Evolutionary conservation across 1,140 invertebrate species (phyloP).

Genomic region (Bombus impatiens): DNA sequence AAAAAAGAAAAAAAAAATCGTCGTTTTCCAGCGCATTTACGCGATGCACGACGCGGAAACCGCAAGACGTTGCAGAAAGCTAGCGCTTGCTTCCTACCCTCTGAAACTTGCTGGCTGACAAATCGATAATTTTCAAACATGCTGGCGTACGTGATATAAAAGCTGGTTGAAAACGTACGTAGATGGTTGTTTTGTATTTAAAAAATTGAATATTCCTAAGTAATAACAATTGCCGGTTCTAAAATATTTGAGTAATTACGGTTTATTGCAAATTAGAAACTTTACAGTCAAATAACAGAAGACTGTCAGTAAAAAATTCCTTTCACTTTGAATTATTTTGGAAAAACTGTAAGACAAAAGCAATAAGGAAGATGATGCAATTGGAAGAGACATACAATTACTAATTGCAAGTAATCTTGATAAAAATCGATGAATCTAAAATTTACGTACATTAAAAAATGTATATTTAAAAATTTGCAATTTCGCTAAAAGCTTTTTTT

Average conservation of each 20-base stretch:
- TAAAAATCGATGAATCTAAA: background rate
- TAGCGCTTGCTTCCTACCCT: background rate
- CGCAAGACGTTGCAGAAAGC: background rate
- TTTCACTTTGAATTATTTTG: too few species aligned
- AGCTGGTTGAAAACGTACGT: background rate
- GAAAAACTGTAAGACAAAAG: background rate
- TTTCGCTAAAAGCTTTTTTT: background rate
- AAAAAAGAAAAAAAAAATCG: background rate
- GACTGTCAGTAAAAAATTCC: background rate
- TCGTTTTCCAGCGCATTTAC: background rate
- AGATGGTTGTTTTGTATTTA: background rate
- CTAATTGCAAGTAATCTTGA: too few species aligned
- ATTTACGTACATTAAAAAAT: background rate
- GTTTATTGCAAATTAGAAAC: too few species aligned
- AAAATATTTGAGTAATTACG: too few species aligned
- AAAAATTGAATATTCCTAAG: background rate
- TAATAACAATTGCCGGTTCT: too few species aligned
- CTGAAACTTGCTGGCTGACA: background rate
- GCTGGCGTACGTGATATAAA: background rate
- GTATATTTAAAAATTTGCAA: background rate
- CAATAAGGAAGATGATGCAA: background rate
- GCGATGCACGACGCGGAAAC: background rate
- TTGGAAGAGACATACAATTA: background rate
- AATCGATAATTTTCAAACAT: conserved; percentile 24
- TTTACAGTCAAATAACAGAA: too few species aligned